Evolutionary conservation across 2,113 vertebrate genomes (phyloP).

Genomic region (Cyprinodon tularosa): DNA sequence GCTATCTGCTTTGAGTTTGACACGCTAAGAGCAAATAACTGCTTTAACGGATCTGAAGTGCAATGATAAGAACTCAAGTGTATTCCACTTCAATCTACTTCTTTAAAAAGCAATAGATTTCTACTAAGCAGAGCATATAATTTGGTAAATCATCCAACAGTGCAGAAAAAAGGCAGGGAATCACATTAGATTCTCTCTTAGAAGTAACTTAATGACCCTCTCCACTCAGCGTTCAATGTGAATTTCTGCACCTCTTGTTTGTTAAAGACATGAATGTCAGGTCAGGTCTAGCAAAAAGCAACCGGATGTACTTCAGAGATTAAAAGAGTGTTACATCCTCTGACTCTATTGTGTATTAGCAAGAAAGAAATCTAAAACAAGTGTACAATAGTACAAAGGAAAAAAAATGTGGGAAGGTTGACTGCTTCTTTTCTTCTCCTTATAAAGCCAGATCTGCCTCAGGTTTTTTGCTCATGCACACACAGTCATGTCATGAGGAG

Average conservation of each 20-base stretch:
- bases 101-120: constrained; percentile 19
- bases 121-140: constrained; percentile 52
- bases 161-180: constrained; percentile 22
- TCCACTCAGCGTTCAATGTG: constrained; percentile 19
- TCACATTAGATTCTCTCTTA: constrained; percentile 19
- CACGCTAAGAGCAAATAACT: neutral
- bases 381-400: constrained; percentile 15
- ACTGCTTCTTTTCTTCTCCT: constrained; percentile 46
- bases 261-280: constrained; percentile 51
- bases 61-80: neutral
- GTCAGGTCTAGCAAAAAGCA: constrained; percentile 25
- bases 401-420: constrained; percentile 9
- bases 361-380: constrained; percentile 40
- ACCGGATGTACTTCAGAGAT: constrained; percentile 44
- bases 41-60: neutral
- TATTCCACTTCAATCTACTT: neutral
- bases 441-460: constrained; percentile 55
- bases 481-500: constrained; percentile 22
- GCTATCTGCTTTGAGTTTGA: neutral
- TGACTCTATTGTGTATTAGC: constrained; percentile 33
- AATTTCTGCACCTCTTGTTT: constrained; percentile 18
- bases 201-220: constrained; percentile 37
- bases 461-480: constrained; percentile 19
- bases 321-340: constrained; percentile 43
- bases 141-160: constrained; percentile 49